These are phyloP conservation scores for Porites australiensis DNA, from an alignment of 64 coral and sea anemone species.

Conservation along the genomic window DNA sequence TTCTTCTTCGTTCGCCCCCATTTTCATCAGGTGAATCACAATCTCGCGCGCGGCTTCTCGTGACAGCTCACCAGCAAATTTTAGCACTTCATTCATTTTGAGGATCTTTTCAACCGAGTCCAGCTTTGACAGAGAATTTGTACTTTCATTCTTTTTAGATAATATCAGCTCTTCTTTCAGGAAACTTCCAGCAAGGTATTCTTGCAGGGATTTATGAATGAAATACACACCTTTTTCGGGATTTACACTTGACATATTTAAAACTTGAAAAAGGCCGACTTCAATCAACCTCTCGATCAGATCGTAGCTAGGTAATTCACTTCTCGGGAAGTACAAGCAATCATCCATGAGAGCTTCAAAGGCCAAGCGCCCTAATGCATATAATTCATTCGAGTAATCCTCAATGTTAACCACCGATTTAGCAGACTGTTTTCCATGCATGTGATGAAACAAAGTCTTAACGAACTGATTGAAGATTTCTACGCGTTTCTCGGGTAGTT, in stretches of 20 bases:
- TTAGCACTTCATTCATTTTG: not conserved
- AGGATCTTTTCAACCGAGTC: not conserved
- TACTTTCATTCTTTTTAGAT: not conserved
- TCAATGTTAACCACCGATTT: not conserved
- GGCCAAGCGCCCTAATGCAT: not conserved
- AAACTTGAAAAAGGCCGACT: not conserved
- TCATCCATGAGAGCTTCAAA: not conserved
- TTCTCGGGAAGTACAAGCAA: not conserved
- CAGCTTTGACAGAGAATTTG: not conserved
- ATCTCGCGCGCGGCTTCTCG: not conserved
- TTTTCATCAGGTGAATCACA: not conserved
- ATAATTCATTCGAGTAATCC: not conserved
- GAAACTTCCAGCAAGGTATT: constrained; percentile 23
- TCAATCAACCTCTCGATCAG: not conserved
- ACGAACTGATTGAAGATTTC: constrained; percentile 3
- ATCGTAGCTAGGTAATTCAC: not conserved
- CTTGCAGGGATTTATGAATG: constrained; percentile 43
- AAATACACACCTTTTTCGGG: constrained; percentile 8
- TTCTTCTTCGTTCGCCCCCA: not conserved
- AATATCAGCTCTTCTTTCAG: not conserved
- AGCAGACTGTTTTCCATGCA: not conserved
- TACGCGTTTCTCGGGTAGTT: not conserved
- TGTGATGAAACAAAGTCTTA: constrained; percentile 21
- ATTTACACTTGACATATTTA: not conserved
- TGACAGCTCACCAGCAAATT: not conserved